Evolutionary conservation across 1,140 invertebrate genomes (phyloP).

Genomic region (Lordiphosa mommai): DNA sequence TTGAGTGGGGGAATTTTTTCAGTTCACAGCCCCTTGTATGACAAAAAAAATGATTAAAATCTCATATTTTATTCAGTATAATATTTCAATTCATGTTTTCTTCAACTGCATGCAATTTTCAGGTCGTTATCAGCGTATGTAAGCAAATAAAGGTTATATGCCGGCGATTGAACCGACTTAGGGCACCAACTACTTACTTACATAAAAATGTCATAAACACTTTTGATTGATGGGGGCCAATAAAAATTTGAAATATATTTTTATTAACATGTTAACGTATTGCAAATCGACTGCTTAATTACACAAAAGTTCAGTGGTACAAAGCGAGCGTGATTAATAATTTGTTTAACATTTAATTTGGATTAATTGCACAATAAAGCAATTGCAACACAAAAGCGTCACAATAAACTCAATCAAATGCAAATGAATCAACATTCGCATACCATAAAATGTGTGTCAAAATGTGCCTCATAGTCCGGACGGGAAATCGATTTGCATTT

Average conservation of each 20-base stretch:
- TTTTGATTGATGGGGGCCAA: constrained; percentile 42
- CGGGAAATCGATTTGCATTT: constrained; percentile 41
- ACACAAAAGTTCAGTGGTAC: constrained; percentile 68
- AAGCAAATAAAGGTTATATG: too few relatives aligned
- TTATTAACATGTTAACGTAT: constrained; percentile 25
- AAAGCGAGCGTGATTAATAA: constrained; percentile 58
- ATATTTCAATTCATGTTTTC: not conserved
- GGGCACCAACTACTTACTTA: constrained; percentile 10
- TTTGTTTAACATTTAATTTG: constrained; percentile 54
- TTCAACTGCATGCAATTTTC: too few relatives aligned
- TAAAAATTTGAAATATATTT: constrained; percentile 15
- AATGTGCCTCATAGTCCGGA: constrained; percentile 40
- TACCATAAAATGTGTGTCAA: constrained; percentile 55
- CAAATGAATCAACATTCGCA: constrained; percentile 17
- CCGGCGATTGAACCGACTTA: not conserved
- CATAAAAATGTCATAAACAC: constrained; percentile 32
- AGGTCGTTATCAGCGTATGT: too few relatives aligned
- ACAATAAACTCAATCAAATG: constrained; percentile 31
- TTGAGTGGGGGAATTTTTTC: not conserved
- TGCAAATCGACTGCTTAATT: constrained; percentile 24
- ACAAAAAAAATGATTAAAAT: not conserved
- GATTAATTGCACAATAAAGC: constrained; percentile 49
- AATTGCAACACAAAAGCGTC: constrained; percentile 28
- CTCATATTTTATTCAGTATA: not conserved
- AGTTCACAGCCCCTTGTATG: not conserved